These are phyloP conservation scores for Quadriops clusia DNA, from an alignment of 2,888 invertebrate genomes.

Conservation along the genomic window DNA sequence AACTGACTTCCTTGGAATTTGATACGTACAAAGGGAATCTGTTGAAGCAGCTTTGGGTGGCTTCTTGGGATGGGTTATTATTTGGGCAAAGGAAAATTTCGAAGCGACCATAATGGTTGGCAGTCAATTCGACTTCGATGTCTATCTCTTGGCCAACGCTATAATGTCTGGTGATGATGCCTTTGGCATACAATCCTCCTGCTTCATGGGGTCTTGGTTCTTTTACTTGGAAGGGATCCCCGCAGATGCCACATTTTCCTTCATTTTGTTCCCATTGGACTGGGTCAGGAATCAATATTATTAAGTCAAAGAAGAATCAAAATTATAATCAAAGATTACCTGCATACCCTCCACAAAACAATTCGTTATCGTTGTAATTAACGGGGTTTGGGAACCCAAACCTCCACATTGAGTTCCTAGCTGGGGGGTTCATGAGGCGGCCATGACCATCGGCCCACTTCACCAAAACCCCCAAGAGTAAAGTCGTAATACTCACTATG, in stretches of 20 bases:
- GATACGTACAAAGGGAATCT: conserved; percentile 64
- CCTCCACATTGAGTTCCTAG: conserved; percentile 90
- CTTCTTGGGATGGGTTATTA: conserved; percentile 65
- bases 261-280: conserved; percentile 80
- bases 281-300: conserved; percentile 28
- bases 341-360: conserved; percentile 85
- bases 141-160: conserved; percentile 78
- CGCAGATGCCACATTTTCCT: conserved; percentile 83
- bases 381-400: conserved; percentile 89
- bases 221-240: conserved; percentile 64
- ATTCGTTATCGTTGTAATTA: conserved; percentile 89
- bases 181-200: conserved; percentile 75
- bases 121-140: conserved; percentile 76
- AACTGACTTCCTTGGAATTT: conserved; percentile 58
- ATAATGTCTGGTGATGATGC: conserved; percentile 71
- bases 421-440: conserved; percentile 83
- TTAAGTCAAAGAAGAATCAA: too few relatives aligned
- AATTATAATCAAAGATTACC: conserved; percentile 49
- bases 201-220: conserved; percentile 79
- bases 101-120: conserved; percentile 81
- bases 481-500: conserved; percentile 1
- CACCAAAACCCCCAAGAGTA: too few relatives aligned
- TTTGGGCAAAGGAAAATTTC: conserved; percentile 78
- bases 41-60: conserved; percentile 74
- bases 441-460: conserved; percentile 61